phyloP scores from a whole-genome alignment of 92 coral and sea anemone species.

The Blastomussa wellsi region DNA sequence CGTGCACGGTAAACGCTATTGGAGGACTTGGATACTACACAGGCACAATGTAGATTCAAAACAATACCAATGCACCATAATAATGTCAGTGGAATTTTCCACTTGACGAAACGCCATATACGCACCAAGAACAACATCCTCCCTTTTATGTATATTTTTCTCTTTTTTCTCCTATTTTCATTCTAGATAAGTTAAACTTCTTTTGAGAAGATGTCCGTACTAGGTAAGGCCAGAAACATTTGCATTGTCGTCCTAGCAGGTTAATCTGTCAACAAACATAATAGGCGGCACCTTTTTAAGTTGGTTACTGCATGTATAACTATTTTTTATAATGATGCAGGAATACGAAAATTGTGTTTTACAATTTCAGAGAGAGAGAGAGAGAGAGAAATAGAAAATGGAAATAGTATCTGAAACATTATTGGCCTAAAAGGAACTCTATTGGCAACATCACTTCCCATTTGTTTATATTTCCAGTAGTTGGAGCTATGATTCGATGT shows the following conservation, averaged over 20 bases:
- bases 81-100: neutral
- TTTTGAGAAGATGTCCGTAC: neutral
- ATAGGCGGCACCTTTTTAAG: no score
- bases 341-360: no score
- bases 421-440: no score
- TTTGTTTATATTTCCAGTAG: no score
- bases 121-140: neutral
- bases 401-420: no score
- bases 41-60: neutral
- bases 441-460: no score
- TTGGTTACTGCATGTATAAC: neutral
- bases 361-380: no score
- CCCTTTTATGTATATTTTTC: neutral
- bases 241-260: neutral
- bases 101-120: neutral
- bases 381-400: no score
- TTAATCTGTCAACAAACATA: neutral
- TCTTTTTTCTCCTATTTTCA: neutral
- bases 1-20: neutral
- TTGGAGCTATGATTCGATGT: no score
- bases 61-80: constrained; percentile 1
- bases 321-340: neutral
- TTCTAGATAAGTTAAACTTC: neutral
- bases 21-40: neutral
- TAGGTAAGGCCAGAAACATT: neutral